phyloP scores from a whole-genome alignment of 2,888 invertebrate genomes.

The Mythimna impura region DNA sequence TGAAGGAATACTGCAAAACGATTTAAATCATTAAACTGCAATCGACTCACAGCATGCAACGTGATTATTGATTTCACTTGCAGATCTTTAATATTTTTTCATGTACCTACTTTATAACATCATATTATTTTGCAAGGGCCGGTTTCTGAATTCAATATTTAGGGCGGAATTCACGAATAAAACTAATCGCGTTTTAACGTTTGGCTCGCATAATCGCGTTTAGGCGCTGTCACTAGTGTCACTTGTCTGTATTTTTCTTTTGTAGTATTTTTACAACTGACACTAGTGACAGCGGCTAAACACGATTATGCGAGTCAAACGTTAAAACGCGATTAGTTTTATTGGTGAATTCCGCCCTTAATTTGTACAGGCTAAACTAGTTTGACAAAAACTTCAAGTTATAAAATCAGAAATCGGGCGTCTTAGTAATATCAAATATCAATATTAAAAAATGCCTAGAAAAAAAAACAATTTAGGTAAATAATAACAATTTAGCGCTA shows the following conservation, averaged over 20 bases:
- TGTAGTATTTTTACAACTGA: no score
- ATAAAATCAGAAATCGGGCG: background rate
- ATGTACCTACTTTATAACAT: background rate
- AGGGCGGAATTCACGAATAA: no score
- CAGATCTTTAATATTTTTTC: background rate
- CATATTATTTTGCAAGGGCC: background rate
- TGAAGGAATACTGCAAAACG: background rate
- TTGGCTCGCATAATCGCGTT: no score
- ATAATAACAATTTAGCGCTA: background rate
- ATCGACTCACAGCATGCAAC: slow-evolving; percentile 13
- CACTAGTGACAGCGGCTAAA: no score
- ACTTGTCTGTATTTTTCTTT: no score
- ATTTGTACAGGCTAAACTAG: background rate
- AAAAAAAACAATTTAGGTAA: background rate
- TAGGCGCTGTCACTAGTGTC: no score
- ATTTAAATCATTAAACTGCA: background rate
- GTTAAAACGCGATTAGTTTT: no score
- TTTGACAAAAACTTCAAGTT: background rate
- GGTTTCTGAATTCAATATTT: background rate
- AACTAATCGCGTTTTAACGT: no score
- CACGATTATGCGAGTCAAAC: no score
- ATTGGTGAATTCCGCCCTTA: no score
- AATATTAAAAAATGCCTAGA: background rate
- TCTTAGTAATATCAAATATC: background rate
- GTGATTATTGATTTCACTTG: slow-evolving; percentile 13